Evolutionary conservation across 2,797 vertebrate species (phyloP).

Genomic region (Bovichtus diacanthus): DNA sequence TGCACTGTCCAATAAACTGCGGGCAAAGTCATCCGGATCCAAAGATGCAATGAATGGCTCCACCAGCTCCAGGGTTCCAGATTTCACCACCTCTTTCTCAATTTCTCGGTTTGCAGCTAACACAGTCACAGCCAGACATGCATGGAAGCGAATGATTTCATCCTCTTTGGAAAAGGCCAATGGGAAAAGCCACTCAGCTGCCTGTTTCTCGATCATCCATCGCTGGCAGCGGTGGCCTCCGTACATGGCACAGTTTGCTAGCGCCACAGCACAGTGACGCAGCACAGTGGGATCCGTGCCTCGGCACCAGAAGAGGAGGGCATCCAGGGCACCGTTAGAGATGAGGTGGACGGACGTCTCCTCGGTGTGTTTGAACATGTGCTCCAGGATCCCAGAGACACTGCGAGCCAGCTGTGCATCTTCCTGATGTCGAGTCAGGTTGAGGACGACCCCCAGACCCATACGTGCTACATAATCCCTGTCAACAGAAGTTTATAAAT

Average conservation of each 20-base stretch:
- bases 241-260: conserved; percentile 98
- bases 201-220: conserved; percentile 95
- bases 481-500: conserved; percentile 31
- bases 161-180: conserved; percentile 96
- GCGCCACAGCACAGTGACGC: conserved; percentile 93
- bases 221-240: conserved; percentile 94
- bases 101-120: conserved; percentile 95
- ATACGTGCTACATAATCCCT: conserved; percentile 95
- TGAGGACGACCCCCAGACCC: conserved; percentile 94
- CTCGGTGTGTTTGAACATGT: conserved; percentile 99
- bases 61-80: conserved; percentile 95
- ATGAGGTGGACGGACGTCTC: conserved; percentile 94
- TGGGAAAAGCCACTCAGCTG: conserved; percentile 97
- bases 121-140: conserved; percentile 93
- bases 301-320: conserved; percentile 96
- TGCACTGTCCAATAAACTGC: conserved; percentile 88
- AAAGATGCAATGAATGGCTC: conserved; percentile 96
- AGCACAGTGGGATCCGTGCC: conserved; percentile 91
- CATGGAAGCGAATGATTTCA: conserved; percentile 92
- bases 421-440: conserved; percentile 90
- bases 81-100: conserved; percentile 96
- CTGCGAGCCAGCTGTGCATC: conserved; percentile 91
- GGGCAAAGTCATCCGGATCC: conserved; percentile 92
- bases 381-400: conserved; percentile 94
- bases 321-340: conserved; percentile 91